These are phyloP conservation scores for Aspidapion aeneum DNA, from an alignment of 2,888 invertebrate species.

Conservation along the genomic window DNA sequence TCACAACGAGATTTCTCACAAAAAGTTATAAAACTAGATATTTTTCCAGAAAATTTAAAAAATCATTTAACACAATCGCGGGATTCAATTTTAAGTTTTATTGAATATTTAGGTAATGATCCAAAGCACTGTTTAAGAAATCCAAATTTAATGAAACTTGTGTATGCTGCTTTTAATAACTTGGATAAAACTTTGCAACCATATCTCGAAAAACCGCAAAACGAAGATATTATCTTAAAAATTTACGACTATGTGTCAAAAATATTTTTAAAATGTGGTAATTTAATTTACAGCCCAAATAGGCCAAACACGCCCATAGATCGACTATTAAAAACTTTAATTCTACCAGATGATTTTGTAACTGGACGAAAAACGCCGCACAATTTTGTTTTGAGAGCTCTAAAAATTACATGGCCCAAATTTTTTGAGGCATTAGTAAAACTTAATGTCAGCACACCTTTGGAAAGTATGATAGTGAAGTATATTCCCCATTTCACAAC, in stretches of 20 bases:
- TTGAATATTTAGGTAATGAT: conserved; percentile 35
- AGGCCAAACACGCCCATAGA: conserved; percentile 39
- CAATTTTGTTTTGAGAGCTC: conserved; percentile 45
- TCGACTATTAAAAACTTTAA: conserved; percentile 49
- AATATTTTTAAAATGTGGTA: conserved; percentile 39
- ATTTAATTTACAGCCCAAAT: conserved; percentile 40
- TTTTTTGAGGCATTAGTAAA: conserved; percentile 52
- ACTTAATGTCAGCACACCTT: conserved; percentile 43
- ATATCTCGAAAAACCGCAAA: conserved; percentile 35
- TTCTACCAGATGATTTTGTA: conserved; percentile 52
- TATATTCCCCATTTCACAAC: conserved; percentile 41
- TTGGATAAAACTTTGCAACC: conserved; percentile 35
- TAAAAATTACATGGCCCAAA: conserved; percentile 53
- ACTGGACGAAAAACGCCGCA: conserved; percentile 47
- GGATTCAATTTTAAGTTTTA: conserved; percentile 39
- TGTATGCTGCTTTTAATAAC: conserved; percentile 40
- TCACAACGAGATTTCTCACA: conserved; percentile 32
- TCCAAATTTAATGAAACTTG: conserved; percentile 31
- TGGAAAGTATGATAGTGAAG: conserved; percentile 50
- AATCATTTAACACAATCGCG: conserved; percentile 18
- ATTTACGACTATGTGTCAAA: conserved; percentile 40
- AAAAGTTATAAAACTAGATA: conserved; percentile 36
- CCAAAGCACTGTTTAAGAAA: conserved; percentile 19
- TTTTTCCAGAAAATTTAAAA: conserved; percentile 31
- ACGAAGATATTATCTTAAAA: conserved; percentile 37